These are phyloP conservation scores for Thalassophryne amazonica DNA, from an alignment of 2,797 vertebrate species.

Conservation along the genomic window DNA sequence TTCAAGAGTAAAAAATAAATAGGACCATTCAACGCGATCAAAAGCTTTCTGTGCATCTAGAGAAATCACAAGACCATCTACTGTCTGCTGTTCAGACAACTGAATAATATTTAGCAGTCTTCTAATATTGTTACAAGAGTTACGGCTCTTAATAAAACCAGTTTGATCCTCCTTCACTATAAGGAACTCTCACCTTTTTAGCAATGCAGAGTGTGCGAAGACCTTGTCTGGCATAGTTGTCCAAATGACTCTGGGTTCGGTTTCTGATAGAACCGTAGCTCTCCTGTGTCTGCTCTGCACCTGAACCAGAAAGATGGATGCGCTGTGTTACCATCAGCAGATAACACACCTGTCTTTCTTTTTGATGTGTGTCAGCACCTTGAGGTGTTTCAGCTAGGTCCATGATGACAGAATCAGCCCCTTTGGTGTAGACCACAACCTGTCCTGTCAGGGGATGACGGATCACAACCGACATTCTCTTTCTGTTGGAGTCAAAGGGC, in stretches of 20 bases:
- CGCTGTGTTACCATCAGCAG: background rate
- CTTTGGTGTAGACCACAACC: constrained; percentile 92
- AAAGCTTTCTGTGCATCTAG: no score
- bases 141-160: no score
- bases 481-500: constrained; percentile 90
- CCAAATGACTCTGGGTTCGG: constrained; percentile 86
- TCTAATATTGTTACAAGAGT: no score
- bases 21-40: no score
- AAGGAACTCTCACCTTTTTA: constrained; percentile 82
- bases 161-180: background rate
- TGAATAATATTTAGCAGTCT: no score
- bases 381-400: constrained; percentile 68
- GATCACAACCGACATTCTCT: constrained; percentile 94
- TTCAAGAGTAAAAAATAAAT: no score
- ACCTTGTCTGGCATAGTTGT: constrained; percentile 87
- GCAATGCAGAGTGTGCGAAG: constrained; percentile 93
- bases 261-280: constrained; percentile 67
- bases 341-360: background rate
- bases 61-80: no score
- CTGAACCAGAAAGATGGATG: constrained; percentile 10
- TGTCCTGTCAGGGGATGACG: constrained; percentile 86
- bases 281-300: constrained; percentile 26
- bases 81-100: no score
- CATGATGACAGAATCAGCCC: constrained; percentile 92
- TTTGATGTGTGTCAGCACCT: constrained; percentile 14